Evolutionary conservation across 2,888 invertebrate species (phyloP).

Genomic region (Tenthredo amoena): DNA sequence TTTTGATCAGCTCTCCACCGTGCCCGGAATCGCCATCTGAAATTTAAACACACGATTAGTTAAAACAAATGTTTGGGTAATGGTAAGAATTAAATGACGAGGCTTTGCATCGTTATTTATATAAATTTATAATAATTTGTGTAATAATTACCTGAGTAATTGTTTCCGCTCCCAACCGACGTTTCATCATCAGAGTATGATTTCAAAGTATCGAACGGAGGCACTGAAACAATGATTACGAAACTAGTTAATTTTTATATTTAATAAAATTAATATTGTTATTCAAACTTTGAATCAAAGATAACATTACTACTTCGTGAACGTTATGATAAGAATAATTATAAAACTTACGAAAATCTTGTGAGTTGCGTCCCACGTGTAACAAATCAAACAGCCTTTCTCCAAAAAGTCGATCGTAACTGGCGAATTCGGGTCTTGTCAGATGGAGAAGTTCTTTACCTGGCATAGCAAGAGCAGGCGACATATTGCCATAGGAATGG

Average conservation of each 20-base stretch:
- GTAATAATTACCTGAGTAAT: constrained; percentile 34
- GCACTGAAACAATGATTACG: background rate
- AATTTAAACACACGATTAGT: background rate
- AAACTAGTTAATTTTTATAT: background rate
- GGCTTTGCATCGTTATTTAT: background rate
- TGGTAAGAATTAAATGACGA: background rate
- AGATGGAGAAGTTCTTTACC: constrained; percentile 70
- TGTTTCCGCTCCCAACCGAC: background rate
- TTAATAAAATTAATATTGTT: background rate
- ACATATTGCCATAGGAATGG: background rate
- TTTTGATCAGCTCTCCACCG: constrained; percentile 78
- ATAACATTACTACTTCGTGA: background rate
- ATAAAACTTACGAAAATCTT: constrained; percentile 65
- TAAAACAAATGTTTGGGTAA: background rate
- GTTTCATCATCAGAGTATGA: constrained; percentile 30
- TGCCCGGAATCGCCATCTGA: constrained; percentile 62
- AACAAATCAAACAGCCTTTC: constrained; percentile 71
- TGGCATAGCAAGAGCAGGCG: constrained; percentile 60
- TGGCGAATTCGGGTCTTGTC: constrained; percentile 69
- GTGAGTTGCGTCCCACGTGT: constrained; percentile 67
- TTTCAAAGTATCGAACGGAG: background rate
- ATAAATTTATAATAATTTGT: background rate
- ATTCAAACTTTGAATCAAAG: background rate
- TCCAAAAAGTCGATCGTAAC: constrained; percentile 71
- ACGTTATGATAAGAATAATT: background rate